Evolutionary conservation across 2,888 invertebrate species (phyloP).

Genomic region (Dermolepida albohirtum): DNA sequence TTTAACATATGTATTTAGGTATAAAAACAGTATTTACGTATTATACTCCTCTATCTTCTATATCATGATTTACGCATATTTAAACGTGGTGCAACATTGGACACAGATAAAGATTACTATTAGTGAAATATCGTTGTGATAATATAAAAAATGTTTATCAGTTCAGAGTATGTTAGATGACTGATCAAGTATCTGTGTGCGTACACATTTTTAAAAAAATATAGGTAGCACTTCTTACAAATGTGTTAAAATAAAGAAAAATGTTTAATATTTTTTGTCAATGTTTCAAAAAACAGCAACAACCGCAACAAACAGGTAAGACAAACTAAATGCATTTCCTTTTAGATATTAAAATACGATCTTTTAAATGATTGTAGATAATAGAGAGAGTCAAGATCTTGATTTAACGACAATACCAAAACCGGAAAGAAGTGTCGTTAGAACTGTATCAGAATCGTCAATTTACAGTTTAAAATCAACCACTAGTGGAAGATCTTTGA

Average conservation of each 20-base stretch:
- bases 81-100: background rate
- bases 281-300: slow-evolving; percentile 35
- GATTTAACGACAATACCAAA: slow-evolving; percentile 9
- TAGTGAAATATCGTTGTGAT: slow-evolving; percentile 9
- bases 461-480: slow-evolving; percentile 47
- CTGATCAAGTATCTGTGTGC: slow-evolving; percentile 29
- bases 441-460: slow-evolving; percentile 44
- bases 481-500: slow-evolving; percentile 45
- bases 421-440: slow-evolving; percentile 12
- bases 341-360: background rate
- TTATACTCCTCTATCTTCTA: too few species aligned
- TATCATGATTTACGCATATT: too few species aligned
- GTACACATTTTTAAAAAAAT: background rate
- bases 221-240: background rate
- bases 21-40: too few species aligned
- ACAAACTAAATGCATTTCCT: background rate
- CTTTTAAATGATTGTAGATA: background rate
- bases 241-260: slow-evolving; percentile 15
- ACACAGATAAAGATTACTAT: slow-evolving; percentile 18
- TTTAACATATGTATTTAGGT: too few species aligned
- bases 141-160: slow-evolving; percentile 31
- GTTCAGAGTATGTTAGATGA: slow-evolving; percentile 17
- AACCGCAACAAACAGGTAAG: slow-evolving; percentile 17
- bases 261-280: slow-evolving; percentile 41
- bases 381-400: slow-evolving; percentile 8